Conservation (phyloP, 2,888 invertebrate genomes). For the Raillietiella orientalis region DNA sequence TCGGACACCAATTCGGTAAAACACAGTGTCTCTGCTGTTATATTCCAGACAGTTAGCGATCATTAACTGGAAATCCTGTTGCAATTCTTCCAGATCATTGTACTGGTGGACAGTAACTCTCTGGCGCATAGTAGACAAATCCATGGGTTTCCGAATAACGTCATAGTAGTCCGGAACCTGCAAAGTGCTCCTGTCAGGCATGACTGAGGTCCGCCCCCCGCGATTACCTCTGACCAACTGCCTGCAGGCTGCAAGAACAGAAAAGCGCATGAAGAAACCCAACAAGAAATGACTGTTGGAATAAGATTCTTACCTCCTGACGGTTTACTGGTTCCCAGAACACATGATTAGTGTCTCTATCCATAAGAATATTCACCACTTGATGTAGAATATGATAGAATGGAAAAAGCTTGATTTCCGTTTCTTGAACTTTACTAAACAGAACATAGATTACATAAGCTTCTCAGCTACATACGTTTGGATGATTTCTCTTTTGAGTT, state of each 20-base stretch:
- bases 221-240: no score
- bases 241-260: no score
- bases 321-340: conserved; percentile 76
- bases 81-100: conserved; percentile 20
- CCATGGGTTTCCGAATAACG: conserved; percentile 57
- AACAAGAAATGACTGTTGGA: no score
- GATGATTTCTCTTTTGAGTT: conserved; percentile 56
- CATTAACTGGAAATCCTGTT: conserved; percentile 78
- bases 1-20: conserved; percentile 57
- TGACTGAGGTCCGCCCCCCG: no score
- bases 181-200: no score
- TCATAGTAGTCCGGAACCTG: conserved; percentile 57
- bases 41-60: conserved; percentile 79
- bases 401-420: conserved; percentile 47
- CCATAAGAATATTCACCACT: conserved; percentile 36
- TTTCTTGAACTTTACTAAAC: conserved; percentile 30
- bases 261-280: no score
- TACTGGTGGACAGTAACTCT: conserved; percentile 16
- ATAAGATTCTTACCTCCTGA: no score
- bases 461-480: conserved; percentile 19
- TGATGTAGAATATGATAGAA: conserved; percentile 40
- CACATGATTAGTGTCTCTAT: conserved; percentile 50
- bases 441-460: conserved; percentile 2
- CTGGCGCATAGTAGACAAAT: conserved; percentile 48
- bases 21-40: conserved; percentile 78